These are phyloP conservation scores for Charina bottae DNA, from an alignment of 2,113 vertebrate species.

Conservation along the genomic window DNA sequence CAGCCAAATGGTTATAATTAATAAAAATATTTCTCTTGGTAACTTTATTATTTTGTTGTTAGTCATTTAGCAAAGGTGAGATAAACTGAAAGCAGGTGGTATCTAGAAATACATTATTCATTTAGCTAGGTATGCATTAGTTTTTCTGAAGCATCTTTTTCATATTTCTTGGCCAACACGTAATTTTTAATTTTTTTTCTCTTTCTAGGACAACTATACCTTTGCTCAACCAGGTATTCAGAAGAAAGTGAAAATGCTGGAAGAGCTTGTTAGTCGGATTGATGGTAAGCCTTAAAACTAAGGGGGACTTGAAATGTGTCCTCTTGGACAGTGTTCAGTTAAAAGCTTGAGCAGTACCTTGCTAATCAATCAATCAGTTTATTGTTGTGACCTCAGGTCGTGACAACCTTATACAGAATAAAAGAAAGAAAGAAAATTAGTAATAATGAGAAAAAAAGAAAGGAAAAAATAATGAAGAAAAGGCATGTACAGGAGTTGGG, in stretches of 20 bases:
- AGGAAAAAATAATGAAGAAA: not conserved
- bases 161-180: not conserved
- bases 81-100: not conserved
- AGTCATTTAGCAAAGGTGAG: not conserved
- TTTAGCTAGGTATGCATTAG: not conserved
- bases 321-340: slow-evolving; percentile 23
- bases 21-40: not conserved
- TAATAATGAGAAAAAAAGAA: not conserved
- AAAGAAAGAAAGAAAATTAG: not conserved
- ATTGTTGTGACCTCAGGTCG: not conserved
- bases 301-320: slow-evolving; percentile 18
- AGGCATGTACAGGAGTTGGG: not conserved
- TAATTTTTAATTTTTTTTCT: not conserved
- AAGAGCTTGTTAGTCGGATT: slow-evolving; percentile 95
- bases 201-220: slow-evolving; percentile 93
- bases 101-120: not conserved
- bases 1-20: not conserved
- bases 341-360: not conserved
- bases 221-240: slow-evolving; percentile 98
- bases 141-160: not conserved
- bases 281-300: slow-evolving; percentile 83
- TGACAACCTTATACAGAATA: not conserved
- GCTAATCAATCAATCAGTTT: not conserved
- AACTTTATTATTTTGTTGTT: not conserved
- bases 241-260: slow-evolving; percentile 92